A percentile compares a stretch with the other conserved stretches of the same genome.
Conservation (phyloP, 2,797 vertebrate genomes). For the Hirundo rustica region DNA sequence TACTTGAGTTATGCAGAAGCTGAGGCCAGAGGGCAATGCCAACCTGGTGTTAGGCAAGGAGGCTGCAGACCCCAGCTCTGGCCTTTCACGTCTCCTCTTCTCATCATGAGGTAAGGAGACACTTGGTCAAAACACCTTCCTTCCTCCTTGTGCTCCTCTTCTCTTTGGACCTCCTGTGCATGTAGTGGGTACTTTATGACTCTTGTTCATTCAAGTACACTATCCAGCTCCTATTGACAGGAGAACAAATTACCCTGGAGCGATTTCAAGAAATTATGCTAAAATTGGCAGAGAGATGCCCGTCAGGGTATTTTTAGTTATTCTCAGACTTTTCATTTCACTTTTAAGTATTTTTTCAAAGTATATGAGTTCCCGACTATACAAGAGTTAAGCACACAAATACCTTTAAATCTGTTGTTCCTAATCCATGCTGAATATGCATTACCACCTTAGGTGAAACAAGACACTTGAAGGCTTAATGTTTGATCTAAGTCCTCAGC, state of each 20-base stretch:
- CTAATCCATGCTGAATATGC: not conserved
- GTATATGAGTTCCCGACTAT: not conserved
- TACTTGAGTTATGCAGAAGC: not conserved
- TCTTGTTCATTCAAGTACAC: not conserved
- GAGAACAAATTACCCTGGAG: not conserved
- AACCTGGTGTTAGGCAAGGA: not conserved
- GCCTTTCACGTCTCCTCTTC: not conserved
- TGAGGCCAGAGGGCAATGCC: not conserved
- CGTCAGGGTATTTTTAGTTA: not conserved
- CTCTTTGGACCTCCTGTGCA: not conserved
- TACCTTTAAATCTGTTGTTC: not conserved
- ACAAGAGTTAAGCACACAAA: not conserved
- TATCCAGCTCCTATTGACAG: not conserved
- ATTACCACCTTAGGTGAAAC: not conserved
- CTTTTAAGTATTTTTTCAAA: not conserved
- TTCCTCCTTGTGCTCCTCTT: not conserved
- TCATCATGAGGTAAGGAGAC: not conserved
- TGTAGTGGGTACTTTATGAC: not conserved
- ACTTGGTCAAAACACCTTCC: not conserved
- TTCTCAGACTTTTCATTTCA: not conserved
- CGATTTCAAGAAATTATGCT: not conserved
- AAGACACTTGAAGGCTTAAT: not conserved
- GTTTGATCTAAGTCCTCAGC: slow-evolving; percentile 5
- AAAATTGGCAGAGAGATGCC: not conserved
- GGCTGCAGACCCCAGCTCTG: not conserved